Percentiles rank a stretch among this genome's conserved stretches.
Conservation (phyloP, 2,888 invertebrate genomes). For the Formica aserva region DNA sequence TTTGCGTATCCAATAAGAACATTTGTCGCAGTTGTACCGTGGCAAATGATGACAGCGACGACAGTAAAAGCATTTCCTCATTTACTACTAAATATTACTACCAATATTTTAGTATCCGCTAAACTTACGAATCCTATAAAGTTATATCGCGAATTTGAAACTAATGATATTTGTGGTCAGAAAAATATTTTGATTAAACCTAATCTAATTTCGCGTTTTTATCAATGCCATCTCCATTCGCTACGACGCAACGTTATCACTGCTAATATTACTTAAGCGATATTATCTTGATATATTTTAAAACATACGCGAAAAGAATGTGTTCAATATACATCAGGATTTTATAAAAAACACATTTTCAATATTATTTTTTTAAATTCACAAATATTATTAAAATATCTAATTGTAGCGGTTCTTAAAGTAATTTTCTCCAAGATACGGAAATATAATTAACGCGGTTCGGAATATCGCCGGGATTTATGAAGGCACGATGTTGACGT, state of each 20-base stretch:
- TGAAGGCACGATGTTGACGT: background rate
- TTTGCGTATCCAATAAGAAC: slow-evolving; percentile 41
- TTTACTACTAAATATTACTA: background rate
- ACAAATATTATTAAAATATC: background rate
- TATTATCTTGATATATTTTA: background rate
- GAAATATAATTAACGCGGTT: background rate
- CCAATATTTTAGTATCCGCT: background rate
- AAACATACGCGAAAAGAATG: background rate
- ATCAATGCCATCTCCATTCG: background rate
- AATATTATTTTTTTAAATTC: background rate
- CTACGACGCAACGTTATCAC: background rate
- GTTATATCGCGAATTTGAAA: slow-evolving; percentile 1
- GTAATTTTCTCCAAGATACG: background rate
- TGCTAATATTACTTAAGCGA: background rate
- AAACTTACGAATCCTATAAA: background rate
- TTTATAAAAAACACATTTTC: background rate
- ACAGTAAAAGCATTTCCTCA: background rate
- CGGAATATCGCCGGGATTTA: background rate
- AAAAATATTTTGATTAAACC: slow-evolving; percentile 17
- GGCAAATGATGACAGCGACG: slow-evolving; percentile 11
- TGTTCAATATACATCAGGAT: background rate
- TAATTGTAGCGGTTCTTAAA: background rate
- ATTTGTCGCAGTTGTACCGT: background rate
- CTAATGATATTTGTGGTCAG: background rate
- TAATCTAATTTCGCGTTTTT: background rate